phyloP scores from a whole-genome alignment of 1,140 invertebrate genomes.

The Drosophila funebris region DNA sequence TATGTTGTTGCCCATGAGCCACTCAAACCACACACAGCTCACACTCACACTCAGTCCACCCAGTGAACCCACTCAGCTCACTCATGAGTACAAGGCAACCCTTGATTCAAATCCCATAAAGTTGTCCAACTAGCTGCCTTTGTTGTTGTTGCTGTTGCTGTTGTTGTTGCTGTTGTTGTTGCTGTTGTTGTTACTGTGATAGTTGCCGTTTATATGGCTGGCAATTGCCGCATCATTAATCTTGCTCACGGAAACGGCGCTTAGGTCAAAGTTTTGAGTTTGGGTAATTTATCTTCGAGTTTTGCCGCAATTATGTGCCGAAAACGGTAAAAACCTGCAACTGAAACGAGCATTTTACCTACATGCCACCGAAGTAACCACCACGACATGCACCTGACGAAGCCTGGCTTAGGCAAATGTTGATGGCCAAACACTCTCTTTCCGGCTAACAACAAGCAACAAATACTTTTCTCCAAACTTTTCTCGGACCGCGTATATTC shows the following conservation, averaged over 20 bases:
- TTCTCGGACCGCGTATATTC: background rate
- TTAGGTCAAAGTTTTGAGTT: conserved; percentile 81
- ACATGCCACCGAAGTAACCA: background rate
- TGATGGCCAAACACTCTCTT: conserved; percentile 7
- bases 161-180: conserved; percentile 32
- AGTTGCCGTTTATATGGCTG: conserved; percentile 71
- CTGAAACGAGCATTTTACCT: background rate
- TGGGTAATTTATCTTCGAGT: conserved; percentile 77
- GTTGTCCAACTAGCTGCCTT: conserved; percentile 57
- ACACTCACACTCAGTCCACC: too few species aligned
- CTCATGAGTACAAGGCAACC: conserved; percentile 39
- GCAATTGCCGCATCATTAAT: conserved; percentile 81
- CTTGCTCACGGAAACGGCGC: conserved; percentile 80
- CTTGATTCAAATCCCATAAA: conserved; percentile 81
- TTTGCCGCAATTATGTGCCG: conserved; percentile 75
- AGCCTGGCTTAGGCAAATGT: conserved; percentile 13
- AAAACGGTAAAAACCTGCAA: conserved; percentile 36
- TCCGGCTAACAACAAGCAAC: background rate
- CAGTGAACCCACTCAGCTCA: conserved; percentile 1
- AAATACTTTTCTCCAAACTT: conserved; percentile 8
- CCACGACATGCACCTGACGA: background rate
- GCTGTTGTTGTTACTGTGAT: conserved; percentile 63
- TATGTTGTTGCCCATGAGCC: conserved; percentile 58
- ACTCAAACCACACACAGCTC: conserved; percentile 23
- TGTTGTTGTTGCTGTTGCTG: conserved; percentile 38